A percentile compares a stretch with the other conserved stretches of the same genome.
These are phyloP conservation scores for Epizoanthus ramosus DNA, from an alignment of 92 coral and sea anemone genomes.

Conservation along the genomic window DNA sequence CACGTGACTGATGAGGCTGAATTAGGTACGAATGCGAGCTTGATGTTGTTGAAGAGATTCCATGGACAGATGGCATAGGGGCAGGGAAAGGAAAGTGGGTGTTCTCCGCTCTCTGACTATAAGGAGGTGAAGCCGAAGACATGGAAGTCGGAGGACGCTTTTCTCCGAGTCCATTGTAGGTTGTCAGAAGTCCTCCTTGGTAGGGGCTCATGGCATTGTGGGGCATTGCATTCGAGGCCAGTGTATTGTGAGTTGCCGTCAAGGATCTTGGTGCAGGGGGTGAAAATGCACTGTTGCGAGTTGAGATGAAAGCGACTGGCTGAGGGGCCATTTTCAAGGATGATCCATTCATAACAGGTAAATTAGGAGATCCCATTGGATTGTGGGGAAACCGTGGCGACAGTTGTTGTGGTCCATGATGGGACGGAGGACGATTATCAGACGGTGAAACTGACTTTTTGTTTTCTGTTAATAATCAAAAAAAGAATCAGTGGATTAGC, in stretches of 20 bases:
- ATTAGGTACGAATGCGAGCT: slow-evolving; percentile 10
- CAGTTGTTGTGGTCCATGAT: slow-evolving; percentile 23
- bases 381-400: slow-evolving; percentile 9
- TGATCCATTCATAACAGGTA: not conserved
- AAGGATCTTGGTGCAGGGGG: slow-evolving; percentile 24
- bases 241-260: not conserved
- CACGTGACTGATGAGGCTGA: slow-evolving; percentile 22
- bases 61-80: slow-evolving; percentile 7
- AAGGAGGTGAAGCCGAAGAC: slow-evolving; percentile 25
- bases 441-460: slow-evolving; percentile 22
- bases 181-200: slow-evolving; percentile 16
- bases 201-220: slow-evolving; percentile 8
- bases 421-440: slow-evolving; percentile 7
- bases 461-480: slow-evolving; percentile 3
- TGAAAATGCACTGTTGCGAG: slow-evolving; percentile 41
- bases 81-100: slow-evolving; percentile 30
- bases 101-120: slow-evolving; percentile 25
- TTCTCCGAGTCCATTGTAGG: slow-evolving; percentile 11
- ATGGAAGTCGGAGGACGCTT: slow-evolving; percentile 1
- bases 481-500: not conserved
- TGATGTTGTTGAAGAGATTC: slow-evolving; percentile 21
- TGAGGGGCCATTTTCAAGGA: slow-evolving; percentile 28
- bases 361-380: slow-evolving; percentile 26
- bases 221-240: slow-evolving; percentile 8
- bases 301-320: slow-evolving; percentile 16